A percentile compares a stretch with the other conserved stretches of the same genome.
phyloP scores from a whole-genome alignment of 2,888 invertebrate species.

The Leptinotarsa juncta region DNA sequence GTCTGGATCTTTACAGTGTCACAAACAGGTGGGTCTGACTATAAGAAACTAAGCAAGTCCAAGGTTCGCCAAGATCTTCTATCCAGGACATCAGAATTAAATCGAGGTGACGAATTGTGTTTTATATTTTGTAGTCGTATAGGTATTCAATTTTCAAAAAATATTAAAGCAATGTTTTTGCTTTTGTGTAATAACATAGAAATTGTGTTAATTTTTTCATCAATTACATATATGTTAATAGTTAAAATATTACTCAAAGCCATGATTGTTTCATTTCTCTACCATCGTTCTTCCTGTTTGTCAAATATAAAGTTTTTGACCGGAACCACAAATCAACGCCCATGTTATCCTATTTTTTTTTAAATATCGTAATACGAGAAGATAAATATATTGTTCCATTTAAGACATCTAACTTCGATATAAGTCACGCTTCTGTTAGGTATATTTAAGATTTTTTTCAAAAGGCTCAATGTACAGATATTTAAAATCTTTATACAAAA shows the following conservation, averaged over 20 bases:
- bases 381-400: no score
- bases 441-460: no score
- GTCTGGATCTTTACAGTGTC: slow-evolving; percentile 60
- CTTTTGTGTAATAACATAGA: neutral
- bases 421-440: no score
- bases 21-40: slow-evolving; percentile 55
- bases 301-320: no score
- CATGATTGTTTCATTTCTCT: no score
- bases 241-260: neutral
- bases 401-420: no score
- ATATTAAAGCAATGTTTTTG: slow-evolving; percentile 2
- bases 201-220: neutral
- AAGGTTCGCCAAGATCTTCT: slow-evolving; percentile 7
- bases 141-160: slow-evolving; percentile 21
- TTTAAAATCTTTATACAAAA: no score
- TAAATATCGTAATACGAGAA: no score
- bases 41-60: slow-evolving; percentile 33
- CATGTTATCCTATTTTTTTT: no score
- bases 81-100: slow-evolving; percentile 23
- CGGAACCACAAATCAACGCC: no score
- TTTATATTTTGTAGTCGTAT: slow-evolving; percentile 23
- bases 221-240: slow-evolving; percentile 7
- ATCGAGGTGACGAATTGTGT: slow-evolving; percentile 37
- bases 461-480: no score
- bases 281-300: no score